Evolutionary conservation across 1,140 invertebrate species (phyloP), one percentile per base, ranked within the genome.

Genomic region (Drosophila sechellia): DNA sequence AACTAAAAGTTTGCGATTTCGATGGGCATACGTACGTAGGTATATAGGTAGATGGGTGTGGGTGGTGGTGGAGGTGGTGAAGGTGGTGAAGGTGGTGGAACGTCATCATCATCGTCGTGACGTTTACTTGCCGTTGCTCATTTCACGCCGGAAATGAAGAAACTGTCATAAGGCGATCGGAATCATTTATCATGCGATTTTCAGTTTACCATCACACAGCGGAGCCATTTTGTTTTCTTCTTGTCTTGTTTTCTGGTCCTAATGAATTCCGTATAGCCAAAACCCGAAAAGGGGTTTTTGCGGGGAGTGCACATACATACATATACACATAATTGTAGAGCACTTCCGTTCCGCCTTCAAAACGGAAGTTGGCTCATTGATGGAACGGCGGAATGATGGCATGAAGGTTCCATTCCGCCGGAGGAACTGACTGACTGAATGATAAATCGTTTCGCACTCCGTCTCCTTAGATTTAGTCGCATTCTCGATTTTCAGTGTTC

Each of bases 151-250:
- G 90, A 91, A 91, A 91, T 91, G 90, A 91, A 90, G 86, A 91
- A 91, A 91, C 83, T 91, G 90, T 91, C 90, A 91, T 90, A 90
- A 91, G 76, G 69, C 84, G 90, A 90, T 90, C 86, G 86, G 53
- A 89, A 89, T 90, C 90, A 91, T 91, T 91, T 90, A 91, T 91
- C 90, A 91, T 91, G 87, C 83, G 71, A 81, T 89, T 89, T 89
- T 85, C 61, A 48, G 54, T 65, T 64, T 11, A 13, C 37, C 11
- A 39, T 55, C 12, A 39, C 37, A 34, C 43, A 15, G 50, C 22
- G 27, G 12, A 55, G 69, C 79, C 84, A 89, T 87, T 89, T 89
- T 87, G 76, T 68, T 65, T 65, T 64, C 42, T 2, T 10, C 49
- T 60, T 70, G 75, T 72, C 72, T 56, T 61, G 59, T 48, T 83